phyloP scores from a whole-genome alignment of 2,113 vertebrate species.

The Cheirogaleus medius region DNA sequence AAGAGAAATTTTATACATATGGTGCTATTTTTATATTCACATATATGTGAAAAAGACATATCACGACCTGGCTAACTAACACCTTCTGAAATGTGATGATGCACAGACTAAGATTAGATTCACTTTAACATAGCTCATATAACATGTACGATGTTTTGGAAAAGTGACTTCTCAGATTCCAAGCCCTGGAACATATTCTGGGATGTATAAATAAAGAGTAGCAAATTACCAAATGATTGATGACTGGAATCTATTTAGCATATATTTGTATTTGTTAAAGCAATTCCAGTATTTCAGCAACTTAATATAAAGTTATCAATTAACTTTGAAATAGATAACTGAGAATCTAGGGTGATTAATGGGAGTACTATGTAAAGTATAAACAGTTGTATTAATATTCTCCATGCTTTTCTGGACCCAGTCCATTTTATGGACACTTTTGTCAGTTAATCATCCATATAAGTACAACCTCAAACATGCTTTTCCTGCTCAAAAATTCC shows the following conservation, averaged over 20 bases:
- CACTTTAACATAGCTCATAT: constrained; percentile 10
- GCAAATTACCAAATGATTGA: background rate
- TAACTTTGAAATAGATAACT: background rate
- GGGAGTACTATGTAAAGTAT: background rate
- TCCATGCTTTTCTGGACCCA: background rate
- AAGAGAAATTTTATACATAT: background rate
- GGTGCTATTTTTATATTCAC: background rate
- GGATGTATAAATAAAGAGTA: background rate
- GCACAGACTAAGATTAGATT: constrained; percentile 17
- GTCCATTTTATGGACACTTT: background rate
- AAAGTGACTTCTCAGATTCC: constrained; percentile 7
- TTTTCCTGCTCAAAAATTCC: background rate
- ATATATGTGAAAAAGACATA: constrained; percentile 10
- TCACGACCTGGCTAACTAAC: background rate
- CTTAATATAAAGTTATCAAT: background rate
- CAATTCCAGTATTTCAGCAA: constrained; percentile 7
- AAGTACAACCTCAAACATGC: background rate
- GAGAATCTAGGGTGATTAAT: background rate
- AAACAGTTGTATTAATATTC: background rate
- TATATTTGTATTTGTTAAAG: background rate
- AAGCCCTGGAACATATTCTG: background rate
- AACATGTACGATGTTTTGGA: background rate
- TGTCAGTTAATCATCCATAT: background rate
- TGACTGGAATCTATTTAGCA: background rate
- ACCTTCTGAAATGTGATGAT: constrained; percentile 12